Conservation (phyloP, 2,888 invertebrate genomes). For the Bombylius discolor region DNA sequence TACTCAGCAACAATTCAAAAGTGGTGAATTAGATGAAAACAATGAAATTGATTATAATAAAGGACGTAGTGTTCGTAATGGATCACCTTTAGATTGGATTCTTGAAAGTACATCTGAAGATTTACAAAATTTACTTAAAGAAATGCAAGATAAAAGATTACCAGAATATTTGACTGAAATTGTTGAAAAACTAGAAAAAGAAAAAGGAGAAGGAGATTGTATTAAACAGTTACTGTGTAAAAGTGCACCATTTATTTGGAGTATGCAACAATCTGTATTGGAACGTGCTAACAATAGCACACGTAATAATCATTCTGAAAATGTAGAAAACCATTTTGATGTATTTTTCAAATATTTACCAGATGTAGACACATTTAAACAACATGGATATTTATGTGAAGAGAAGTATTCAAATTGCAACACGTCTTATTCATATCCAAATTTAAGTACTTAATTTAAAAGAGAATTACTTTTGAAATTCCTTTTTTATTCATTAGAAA, state of each 20-base stretch:
- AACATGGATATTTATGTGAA: conserved; percentile 51
- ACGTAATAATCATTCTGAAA: not conserved
- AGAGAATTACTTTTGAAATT: too few species aligned
- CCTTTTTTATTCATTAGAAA: too few species aligned
- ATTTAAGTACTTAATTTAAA: not conserved
- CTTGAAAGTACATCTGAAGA: conserved; percentile 45
- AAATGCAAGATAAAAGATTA: conserved; percentile 49
- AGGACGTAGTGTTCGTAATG: conserved; percentile 22
- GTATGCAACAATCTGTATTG: conserved; percentile 57
- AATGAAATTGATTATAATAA: not conserved
- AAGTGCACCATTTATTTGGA: conserved; percentile 58
- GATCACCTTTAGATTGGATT: conserved; percentile 48
- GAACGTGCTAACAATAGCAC: conserved; percentile 11
- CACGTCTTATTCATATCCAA: not conserved
- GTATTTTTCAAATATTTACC: conserved; percentile 51
- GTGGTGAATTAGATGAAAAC: not conserved
- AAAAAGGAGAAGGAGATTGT: conserved; percentile 52
- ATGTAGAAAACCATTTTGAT: conserved; percentile 20
- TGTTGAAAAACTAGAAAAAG: conserved; percentile 41
- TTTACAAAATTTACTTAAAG: conserved; percentile 43
- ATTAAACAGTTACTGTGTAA: conserved; percentile 63
- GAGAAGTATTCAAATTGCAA: conserved; percentile 42
- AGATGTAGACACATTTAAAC: conserved; percentile 43
- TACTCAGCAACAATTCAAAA: not conserved
- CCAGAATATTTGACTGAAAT: conserved; percentile 48